Evolutionary conservation across 1,140 invertebrate genomes (phyloP).

Genomic region (Drosophila simulans): DNA sequence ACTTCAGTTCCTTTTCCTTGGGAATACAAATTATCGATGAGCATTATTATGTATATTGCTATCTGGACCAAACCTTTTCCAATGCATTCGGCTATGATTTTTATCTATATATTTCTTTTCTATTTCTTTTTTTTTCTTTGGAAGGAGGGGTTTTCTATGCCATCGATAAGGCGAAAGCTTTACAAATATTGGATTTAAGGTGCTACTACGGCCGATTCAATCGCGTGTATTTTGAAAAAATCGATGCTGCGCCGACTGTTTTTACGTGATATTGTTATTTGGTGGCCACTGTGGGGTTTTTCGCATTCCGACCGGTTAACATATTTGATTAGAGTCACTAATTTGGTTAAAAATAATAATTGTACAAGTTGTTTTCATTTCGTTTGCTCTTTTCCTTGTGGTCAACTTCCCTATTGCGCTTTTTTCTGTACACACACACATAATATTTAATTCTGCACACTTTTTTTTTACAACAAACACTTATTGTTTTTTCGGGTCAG

Average conservation of each 20-base stretch:
- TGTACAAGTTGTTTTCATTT: background rate
- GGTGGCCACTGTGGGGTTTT: background rate
- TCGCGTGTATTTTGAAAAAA: slow-evolving; percentile 33
- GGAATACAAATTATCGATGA: slow-evolving; percentile 24
- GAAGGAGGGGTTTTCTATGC: background rate
- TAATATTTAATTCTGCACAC: slow-evolving; percentile 11
- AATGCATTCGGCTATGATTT: slow-evolving; percentile 20
- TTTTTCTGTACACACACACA: slow-evolving; percentile 13
- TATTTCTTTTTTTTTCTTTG: background rate
- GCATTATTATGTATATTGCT: slow-evolving; percentile 19
- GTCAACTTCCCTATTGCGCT: slow-evolving; percentile 7
- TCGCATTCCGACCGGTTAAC: background rate
- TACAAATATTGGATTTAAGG: slow-evolving; percentile 1
- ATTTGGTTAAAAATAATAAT: background rate
- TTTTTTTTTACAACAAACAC: slow-evolving; percentile 11
- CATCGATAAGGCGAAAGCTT: slow-evolving; percentile 4
- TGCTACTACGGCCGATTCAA: background rate
- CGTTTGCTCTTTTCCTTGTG: background rate
- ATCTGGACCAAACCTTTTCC: slow-evolving; percentile 20
- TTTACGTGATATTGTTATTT: slow-evolving; percentile 13
- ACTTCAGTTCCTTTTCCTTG: slow-evolving; percentile 24
- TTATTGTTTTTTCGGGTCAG: slow-evolving; percentile 9
- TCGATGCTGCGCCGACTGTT: slow-evolving; percentile 31
- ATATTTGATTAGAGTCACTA: too few relatives aligned
- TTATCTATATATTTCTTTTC: background rate